Evolutionary conservation across 2,797 vertebrate genomes (phyloP).

Genomic region (Oophaga sylvatica): DNA sequence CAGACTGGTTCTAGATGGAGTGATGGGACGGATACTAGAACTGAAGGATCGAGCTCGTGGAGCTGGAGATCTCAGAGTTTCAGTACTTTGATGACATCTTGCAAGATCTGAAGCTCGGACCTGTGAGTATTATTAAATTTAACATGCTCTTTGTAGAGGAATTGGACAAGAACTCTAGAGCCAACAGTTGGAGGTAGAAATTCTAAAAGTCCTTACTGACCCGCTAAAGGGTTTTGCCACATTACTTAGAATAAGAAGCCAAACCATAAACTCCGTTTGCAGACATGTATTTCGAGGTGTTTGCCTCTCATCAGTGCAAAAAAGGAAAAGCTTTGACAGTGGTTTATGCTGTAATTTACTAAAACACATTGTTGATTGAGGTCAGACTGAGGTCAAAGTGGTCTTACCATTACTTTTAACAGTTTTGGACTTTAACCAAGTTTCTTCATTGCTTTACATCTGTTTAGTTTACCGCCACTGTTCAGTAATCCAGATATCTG

Average conservation of each 20-base stretch:
- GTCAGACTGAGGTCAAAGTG: slow-evolving; percentile 9
- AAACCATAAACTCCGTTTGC: no score
- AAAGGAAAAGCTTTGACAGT: no score
- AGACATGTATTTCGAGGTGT: no score
- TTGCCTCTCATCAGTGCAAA: no score
- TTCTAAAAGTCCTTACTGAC: no score
- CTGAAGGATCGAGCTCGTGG: slow-evolving; percentile 85
- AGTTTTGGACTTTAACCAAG: background rate
- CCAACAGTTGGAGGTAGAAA: no score
- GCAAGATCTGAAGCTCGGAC: slow-evolving; percentile 77
- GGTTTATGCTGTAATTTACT: background rate
- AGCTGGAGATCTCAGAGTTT: slow-evolving; percentile 80
- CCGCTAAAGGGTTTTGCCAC: no score
- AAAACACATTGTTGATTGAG: background rate
- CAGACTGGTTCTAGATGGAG: slow-evolving; percentile 75
- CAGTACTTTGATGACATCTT: slow-evolving; percentile 79
- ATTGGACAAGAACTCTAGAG: no score
- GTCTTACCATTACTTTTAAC: background rate
- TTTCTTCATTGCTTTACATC: slow-evolving; percentile 30
- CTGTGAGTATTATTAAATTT: slow-evolving; percentile 71
- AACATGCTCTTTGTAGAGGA: no score
- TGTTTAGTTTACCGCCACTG: slow-evolving; percentile 34
- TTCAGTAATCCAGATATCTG: slow-evolving; percentile 31
- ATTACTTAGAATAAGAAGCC: no score
- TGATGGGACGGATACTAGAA: slow-evolving; percentile 84